These are phyloP conservation scores for Cotesia glomerata DNA, from an alignment of 1,140 invertebrate genomes.

Conservation along the genomic window DNA sequence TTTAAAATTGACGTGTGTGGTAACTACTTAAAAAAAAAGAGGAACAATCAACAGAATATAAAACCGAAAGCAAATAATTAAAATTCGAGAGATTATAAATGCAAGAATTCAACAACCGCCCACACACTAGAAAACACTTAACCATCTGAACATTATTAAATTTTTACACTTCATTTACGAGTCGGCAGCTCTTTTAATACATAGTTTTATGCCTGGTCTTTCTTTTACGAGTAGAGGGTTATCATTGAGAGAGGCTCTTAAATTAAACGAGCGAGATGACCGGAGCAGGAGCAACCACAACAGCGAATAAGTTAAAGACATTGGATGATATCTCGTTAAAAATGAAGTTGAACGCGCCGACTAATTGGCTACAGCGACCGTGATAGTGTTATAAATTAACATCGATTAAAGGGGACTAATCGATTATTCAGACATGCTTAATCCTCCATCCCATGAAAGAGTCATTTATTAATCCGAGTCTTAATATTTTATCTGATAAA, in stretches of 20 bases:
- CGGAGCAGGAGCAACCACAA: constrained; percentile 28
- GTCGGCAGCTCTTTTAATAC: constrained; percentile 43
- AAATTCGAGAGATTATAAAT: not conserved
- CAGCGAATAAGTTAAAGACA: not conserved
- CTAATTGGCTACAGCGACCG: constrained; percentile 37
- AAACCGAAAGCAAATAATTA: too few species aligned
- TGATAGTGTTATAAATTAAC: constrained; percentile 27
- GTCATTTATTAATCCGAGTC: constrained; percentile 11
- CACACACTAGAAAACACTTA: not conserved
- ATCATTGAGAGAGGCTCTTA: constrained; percentile 45
- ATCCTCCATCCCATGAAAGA: constrained; percentile 5
- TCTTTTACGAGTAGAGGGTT: constrained; percentile 56
- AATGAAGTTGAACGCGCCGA: constrained; percentile 42
- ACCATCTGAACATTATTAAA: not conserved
- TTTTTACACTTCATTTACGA: constrained; percentile 7
- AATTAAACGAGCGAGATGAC: constrained; percentile 34
- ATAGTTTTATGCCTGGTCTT: constrained; percentile 51
- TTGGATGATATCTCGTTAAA: constrained; percentile 38
- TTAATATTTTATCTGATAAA: not conserved
- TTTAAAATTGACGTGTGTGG: not conserved
- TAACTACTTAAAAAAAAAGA: too few species aligned
- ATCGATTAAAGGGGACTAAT: constrained; percentile 25
- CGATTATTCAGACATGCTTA: constrained; percentile 24
- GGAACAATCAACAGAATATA: too few species aligned
- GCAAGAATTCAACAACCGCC: not conserved